These are phyloP conservation scores for Netelia fuscicornis DNA, from an alignment of 2,888 invertebrate genomes.

Conservation along the genomic window DNA sequence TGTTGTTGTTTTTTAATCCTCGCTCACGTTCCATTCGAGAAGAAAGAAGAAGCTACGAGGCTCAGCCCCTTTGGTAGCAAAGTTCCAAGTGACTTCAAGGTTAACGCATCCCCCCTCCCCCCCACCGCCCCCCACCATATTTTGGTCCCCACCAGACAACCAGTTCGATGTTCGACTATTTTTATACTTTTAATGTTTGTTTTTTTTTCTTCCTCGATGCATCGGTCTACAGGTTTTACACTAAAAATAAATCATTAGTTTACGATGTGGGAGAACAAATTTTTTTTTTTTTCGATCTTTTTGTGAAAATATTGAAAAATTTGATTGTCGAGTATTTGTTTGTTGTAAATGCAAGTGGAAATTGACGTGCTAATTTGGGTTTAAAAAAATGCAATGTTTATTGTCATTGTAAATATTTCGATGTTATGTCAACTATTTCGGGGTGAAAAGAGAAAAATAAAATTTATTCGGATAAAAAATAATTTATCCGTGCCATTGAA, in stretches of 20 bases:
- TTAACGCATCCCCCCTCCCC: conserved; percentile 25
- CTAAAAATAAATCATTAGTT: no score
- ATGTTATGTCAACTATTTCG: neutral
- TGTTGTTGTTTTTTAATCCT: conserved; percentile 46
- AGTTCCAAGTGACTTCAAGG: conserved; percentile 64
- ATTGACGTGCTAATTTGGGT: no score
- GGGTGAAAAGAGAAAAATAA: neutral
- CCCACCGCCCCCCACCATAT: neutral
- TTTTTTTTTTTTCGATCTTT: no score
- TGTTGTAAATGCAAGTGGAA: no score
- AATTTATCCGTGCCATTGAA: conserved; percentile 17
- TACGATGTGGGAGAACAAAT: no score
- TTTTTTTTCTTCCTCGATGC: neutral
- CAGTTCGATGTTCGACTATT: neutral
- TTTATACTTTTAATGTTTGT: neutral
- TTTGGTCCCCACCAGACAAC: neutral
- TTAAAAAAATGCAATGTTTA: no score
- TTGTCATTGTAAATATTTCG: no score
- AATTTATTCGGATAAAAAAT: neutral
- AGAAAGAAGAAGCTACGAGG: conserved; percentile 36
- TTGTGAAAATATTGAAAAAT: no score
- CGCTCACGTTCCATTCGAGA: conserved; percentile 44
- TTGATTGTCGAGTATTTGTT: no score
- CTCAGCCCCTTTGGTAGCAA: conserved; percentile 35
- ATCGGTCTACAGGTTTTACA: no score